A percentile compares a stretch with the other conserved stretches of the same genome.
Evolutionary conservation across 2,888 invertebrate genomes (phyloP).

Genomic region (Pinctada fucata): DNA sequence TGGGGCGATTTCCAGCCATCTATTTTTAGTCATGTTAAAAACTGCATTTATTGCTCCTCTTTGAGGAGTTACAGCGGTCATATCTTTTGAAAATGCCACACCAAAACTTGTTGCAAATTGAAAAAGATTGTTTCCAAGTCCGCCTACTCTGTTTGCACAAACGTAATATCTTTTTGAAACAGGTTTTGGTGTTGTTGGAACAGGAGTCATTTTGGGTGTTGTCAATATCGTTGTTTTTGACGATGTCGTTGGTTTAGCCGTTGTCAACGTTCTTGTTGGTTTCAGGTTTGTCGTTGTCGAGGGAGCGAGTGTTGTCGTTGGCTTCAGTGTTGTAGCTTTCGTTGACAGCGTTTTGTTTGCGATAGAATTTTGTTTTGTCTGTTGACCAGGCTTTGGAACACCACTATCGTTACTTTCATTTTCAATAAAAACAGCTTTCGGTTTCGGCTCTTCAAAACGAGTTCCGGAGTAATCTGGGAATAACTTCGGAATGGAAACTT

Average conservation of each 20-base stretch:
- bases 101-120: constrained; percentile 24
- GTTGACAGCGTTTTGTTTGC: not conserved
- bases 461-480: no score
- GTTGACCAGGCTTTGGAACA: no score
- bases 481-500: no score
- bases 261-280: not conserved
- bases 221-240: not conserved
- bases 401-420: no score
- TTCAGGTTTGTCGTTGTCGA: not conserved
- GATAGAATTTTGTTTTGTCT: no score
- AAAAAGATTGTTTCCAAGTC: constrained; percentile 25
- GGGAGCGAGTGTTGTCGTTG: not conserved
- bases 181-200: not conserved
- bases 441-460: no score
- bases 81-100: constrained; percentile 6
- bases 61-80: constrained; percentile 3
- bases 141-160: constrained; percentile 4
- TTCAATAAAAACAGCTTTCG: no score
- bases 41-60: not conserved
- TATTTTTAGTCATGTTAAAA: constrained; percentile 16
- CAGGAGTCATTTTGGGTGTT: not conserved
- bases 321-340: not conserved
- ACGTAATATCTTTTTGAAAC: not conserved
- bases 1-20: not conserved
- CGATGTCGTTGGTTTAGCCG: no score